Base-by-base conservation (phyloP, 2,888 invertebrate genomes). In the Pollenia amentaria region DNA sequence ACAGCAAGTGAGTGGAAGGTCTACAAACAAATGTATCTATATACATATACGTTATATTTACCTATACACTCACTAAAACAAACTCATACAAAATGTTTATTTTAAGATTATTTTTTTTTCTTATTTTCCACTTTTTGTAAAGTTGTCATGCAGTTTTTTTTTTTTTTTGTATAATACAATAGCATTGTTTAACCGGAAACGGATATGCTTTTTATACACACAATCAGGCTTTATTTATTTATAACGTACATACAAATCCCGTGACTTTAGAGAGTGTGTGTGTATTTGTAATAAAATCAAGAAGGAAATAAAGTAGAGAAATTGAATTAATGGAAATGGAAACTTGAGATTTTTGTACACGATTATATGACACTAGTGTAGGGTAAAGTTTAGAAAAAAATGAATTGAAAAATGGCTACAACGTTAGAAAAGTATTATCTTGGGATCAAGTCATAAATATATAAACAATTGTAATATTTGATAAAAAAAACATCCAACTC, bases 221-320 rank as follows among this genome's bases (percentile, higher is more conserved):
- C 82, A 82, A 82, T 76, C 75, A 60, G 40, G 3, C 1, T 75
- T 62, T 76, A 62, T 69, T 75, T 82, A 82, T 81, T 81, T 76
- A 69, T 60, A 60, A 38, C 9, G 29, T 46, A 21, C 60, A 62
- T 51, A 70, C 69, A 70, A 70, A 60, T 62, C 70, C 16, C 16
- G 8, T 29, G 16, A 8, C 42, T 51, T 51, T 38, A 21, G 8
- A 21, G 8, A 51, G 18, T 38, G 64, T 21, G 21, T n/a, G 29
- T 57, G 14, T 16, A 42, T 70, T 70, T 55, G 12, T 18, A 29
- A 6, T 40, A 16, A 69, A 69, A 11, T 14, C 11, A 10, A 70
- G 42, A 53, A 42, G 11, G 8, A 53, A 44, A 57, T 55, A 18
- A 29, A n/a, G 2, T 8, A 64, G 42, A 64, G 16, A 14, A 12